Base-by-base conservation (phyloP, 35 echinoderm and acorn worm genomes). In the Eucidaris tribuloides region DNA sequence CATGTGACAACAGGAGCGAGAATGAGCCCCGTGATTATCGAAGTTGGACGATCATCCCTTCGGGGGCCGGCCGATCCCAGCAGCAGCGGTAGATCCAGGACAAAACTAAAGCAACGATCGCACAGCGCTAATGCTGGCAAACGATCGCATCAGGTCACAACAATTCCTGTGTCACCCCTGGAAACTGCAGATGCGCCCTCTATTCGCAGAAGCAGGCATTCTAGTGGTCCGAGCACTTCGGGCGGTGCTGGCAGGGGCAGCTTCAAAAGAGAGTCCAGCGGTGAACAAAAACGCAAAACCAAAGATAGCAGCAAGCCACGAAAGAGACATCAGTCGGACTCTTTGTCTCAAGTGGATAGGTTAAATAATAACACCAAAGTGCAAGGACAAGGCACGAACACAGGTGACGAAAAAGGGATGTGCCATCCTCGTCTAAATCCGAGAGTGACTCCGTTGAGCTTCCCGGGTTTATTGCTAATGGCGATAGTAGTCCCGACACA, bases 401-500 rank as follows among this genome's bases (percentile, higher is more conserved):
- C 44, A 14, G 79, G 55, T 41, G 38, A 46, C 4, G 52, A 89
- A 23, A 34, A 19, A 23, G 46, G 29, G 9, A 49, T 46, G 20
- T 29, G 25, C n/a, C 58, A 28, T 71, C 79, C 79, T 23, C 61
- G 52, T 24, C 87, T 50, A 24, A 61, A 45, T 24, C 76, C 56
- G 32, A 65, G 50, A 25, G 81, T 49, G 79, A 70, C 22, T 74
- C 68, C 4, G 24, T n/a, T 38, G 68, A 74, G 32, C 46, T 37
- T 40, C 74, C 57, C 22, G 2, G 28, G n/a, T 27, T 22, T 64
- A 30, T 88, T 46, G 68, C 41, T 71, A 24, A 19, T 22, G 34
- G 28, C 20, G 62, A 71, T 82, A 29, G 62, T 42, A 70, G 87
- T 83, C 84, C 84, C 45, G 92, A 92, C 14, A 79, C 83, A 2